These are phyloP conservation scores for Nasonovia ribisnigri DNA, from an alignment of 2,888 invertebrate genomes.

Conservation along the genomic window DNA sequence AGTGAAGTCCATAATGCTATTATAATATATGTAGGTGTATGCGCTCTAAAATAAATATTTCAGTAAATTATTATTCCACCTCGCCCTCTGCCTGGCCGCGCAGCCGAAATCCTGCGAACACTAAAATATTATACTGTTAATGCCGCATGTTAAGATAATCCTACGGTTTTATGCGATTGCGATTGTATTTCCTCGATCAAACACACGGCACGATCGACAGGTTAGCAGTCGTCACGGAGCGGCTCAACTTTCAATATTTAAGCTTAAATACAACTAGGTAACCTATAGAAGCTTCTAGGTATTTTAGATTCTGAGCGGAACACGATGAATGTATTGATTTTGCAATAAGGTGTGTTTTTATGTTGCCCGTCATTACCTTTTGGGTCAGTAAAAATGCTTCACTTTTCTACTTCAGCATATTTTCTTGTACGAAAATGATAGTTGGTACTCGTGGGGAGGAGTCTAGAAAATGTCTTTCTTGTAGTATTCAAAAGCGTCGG, in stretches of 20 bases:
- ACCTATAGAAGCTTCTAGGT: no score
- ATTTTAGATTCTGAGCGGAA: no score
- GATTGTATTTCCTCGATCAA: not conserved
- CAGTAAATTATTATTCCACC: not conserved
- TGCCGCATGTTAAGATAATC: not conserved
- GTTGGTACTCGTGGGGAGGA: no score
- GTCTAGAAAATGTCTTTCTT: no score
- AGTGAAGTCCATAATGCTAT: not conserved
- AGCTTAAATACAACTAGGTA: not conserved
- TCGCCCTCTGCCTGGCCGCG: not conserved
- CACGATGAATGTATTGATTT: no score
- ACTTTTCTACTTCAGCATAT: no score
- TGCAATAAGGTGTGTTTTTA: no score
- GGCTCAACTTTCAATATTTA: not conserved
- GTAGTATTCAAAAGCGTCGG: no score
- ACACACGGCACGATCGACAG: not conserved
- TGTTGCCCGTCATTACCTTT: no score
- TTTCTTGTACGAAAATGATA: no score
- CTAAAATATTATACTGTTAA: not conserved
- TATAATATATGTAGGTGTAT: not conserved
- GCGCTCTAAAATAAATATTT: not conserved
- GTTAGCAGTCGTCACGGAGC: not conserved
- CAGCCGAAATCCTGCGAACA: not conserved
- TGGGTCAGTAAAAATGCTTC: no score
- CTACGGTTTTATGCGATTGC: not conserved